These are phyloP conservation scores for Ptychoptera albimana DNA, from an alignment of 2,888 invertebrate species.

Conservation along the genomic window DNA sequence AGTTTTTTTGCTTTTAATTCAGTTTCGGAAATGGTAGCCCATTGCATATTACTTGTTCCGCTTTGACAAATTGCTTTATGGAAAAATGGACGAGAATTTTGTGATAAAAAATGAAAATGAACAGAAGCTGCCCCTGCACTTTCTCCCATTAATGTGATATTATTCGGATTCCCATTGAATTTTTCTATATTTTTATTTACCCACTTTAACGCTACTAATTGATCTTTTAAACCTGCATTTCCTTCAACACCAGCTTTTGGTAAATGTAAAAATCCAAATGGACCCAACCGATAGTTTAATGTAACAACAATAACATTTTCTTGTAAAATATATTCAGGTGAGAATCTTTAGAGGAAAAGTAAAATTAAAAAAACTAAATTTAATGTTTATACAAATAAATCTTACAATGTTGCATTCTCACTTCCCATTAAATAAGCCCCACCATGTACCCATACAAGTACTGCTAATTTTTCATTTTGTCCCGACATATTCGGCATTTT, in stretches of 20 bases:
- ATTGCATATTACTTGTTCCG: constrained; percentile 23
- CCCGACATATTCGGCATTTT: constrained; percentile 4
- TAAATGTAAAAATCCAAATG: constrained; percentile 24
- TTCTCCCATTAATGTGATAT: constrained; percentile 20
- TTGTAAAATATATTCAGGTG: constrained; percentile 22
- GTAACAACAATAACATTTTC: constrained; percentile 27
- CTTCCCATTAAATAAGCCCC: constrained; percentile 24
- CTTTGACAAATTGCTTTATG: constrained; percentile 27
- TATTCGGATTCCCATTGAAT: constrained; percentile 15
- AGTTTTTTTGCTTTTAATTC: constrained; percentile 16
- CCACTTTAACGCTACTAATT: constrained; percentile 30
- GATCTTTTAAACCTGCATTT: constrained; percentile 28
- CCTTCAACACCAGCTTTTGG: constrained; percentile 24
- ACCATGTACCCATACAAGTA: constrained; percentile 29
- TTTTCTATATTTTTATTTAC: constrained; percentile 29
- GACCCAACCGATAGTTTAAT: constrained; percentile 24
- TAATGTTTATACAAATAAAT: neutral
- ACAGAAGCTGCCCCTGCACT: constrained; percentile 24
- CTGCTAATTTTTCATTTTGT: constrained; percentile 15
- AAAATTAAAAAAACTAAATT: neutral
- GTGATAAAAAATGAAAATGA: constrained; percentile 21
- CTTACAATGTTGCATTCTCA: constrained; percentile 23
- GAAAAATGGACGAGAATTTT: constrained; percentile 20
- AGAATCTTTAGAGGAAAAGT: constrained; percentile 14
- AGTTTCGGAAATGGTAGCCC: constrained; percentile 15